Evolutionary conservation across 2,797 vertebrate species (phyloP).

Genomic region (Cichlasoma orientale): DNA sequence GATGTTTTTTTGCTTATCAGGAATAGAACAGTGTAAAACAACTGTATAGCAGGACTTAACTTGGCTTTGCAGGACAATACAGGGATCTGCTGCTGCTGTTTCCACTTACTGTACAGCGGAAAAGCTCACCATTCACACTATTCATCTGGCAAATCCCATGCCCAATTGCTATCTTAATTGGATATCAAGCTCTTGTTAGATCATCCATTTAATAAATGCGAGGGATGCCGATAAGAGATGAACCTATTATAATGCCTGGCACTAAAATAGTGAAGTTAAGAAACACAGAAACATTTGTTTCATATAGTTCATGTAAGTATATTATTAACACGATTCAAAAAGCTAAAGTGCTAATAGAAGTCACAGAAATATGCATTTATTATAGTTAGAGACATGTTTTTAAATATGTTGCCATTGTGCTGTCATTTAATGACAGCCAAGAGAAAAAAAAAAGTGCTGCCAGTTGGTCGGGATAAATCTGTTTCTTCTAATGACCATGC

Average conservation of each 20-base stretch:
- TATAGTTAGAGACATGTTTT: neutral
- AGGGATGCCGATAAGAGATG: slow-evolving; percentile 47
- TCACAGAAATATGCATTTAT: neutral
- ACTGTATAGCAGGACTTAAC: slow-evolving; percentile 13
- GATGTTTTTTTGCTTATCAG: neutral
- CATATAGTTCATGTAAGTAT: neutral
- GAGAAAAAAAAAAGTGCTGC: slow-evolving; percentile 12
- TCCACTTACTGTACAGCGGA: slow-evolving; percentile 20
- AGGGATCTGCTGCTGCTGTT: slow-evolving; percentile 17
- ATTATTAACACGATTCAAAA: neutral
- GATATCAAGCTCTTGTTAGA: slow-evolving; percentile 58
- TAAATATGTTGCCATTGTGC: neutral
- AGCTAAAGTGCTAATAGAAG: neutral
- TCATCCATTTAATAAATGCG: slow-evolving; percentile 60
- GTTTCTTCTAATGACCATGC: slow-evolving; percentile 60
- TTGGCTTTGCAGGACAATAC: slow-evolving; percentile 12
- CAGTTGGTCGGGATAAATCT: slow-evolving; percentile 40
- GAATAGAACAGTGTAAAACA: slow-evolving; percentile 13
- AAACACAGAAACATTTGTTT: neutral
- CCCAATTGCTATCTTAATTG: slow-evolving; percentile 61
- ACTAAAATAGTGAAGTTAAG: slow-evolving; percentile 31
- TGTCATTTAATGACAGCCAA: slow-evolving; percentile 16
- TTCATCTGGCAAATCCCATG: slow-evolving; percentile 33
- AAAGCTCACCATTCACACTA: slow-evolving; percentile 28
- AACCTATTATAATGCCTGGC: slow-evolving; percentile 37